A percentile compares a stretch with the other conserved stretches of the same genome.
Conservation (phyloP, 2,888 invertebrate species). For the Plebejus argus region DNA sequence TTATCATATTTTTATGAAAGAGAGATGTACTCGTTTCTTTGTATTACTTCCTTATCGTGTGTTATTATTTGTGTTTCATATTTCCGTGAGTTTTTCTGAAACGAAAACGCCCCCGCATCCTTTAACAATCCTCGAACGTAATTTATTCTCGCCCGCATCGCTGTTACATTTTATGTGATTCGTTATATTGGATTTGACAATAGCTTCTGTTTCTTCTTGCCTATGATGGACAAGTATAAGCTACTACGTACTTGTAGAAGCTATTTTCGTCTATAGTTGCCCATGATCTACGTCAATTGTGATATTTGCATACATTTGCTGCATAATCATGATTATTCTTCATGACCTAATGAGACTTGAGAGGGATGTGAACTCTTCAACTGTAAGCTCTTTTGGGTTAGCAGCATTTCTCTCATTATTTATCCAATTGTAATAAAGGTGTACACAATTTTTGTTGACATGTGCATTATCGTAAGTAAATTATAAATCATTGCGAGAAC, state of each 20-base stretch:
- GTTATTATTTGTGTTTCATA: background rate
- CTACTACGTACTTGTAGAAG: background rate
- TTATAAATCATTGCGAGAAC: constrained; percentile 10
- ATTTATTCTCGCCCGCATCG: background rate
- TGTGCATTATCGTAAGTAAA: background rate
- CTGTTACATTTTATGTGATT: background rate
- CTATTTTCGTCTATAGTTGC: background rate
- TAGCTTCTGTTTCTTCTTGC: background rate
- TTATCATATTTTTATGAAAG: background rate
- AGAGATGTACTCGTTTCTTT: background rate
- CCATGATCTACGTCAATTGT: background rate
- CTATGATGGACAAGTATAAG: background rate
- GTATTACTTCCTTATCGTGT: background rate
- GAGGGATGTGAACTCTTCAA: background rate
- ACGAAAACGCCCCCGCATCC: background rate
- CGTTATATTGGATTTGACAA: background rate
- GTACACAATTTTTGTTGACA: background rate
- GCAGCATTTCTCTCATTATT: constrained; percentile 13
- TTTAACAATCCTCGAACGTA: background rate
- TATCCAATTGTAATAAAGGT: background rate
- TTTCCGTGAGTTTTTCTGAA: background rate
- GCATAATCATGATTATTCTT: background rate
- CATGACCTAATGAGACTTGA: background rate
- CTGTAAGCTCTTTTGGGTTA: background rate
- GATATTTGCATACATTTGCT: background rate